Percentiles rank a stretch among this genome's conserved stretches.
Evolutionary conservation across 2,888 invertebrate genomes (phyloP).

Genomic region (Macrophya annulata): DNA sequence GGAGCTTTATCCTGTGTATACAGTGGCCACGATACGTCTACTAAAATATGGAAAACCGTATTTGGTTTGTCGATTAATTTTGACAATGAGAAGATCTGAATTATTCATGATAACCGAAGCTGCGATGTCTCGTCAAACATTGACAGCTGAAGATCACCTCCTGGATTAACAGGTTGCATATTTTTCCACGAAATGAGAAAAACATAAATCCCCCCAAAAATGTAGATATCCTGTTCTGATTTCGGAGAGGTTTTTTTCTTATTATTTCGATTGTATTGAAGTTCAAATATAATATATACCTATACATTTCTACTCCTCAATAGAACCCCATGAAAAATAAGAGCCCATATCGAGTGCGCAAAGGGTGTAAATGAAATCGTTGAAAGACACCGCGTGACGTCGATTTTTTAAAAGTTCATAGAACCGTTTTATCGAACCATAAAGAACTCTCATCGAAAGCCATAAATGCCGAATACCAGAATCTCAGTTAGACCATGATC

Average conservation of each 20-base stretch:
- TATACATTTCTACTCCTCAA: background rate
- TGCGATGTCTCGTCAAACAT: conserved; percentile 14
- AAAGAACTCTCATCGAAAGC: conserved; percentile 38
- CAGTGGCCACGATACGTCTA: conserved; percentile 49
- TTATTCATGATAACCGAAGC: conserved; percentile 36
- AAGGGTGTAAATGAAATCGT: conserved; percentile 49
- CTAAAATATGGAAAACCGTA: conserved; percentile 69
- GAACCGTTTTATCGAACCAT: conserved; percentile 44
- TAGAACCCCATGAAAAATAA: conserved; percentile 17
- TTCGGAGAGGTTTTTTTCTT: background rate
- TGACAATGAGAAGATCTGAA: conserved; percentile 35
- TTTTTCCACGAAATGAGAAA: background rate
- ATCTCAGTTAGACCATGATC: background rate
- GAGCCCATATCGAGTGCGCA: conserved; percentile 35
- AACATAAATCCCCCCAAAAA: background rate
- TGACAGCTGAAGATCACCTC: conserved; percentile 11
- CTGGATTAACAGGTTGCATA: background rate
- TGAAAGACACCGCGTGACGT: conserved; percentile 50
- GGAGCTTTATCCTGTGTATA: conserved; percentile 34
- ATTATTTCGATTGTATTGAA: background rate
- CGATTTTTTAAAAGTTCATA: conserved; percentile 20
- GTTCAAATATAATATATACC: conserved; percentile 2
- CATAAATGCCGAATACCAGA: conserved; percentile 14
- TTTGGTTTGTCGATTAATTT: conserved; percentile 64
- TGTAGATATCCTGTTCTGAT: background rate